Conservation (phyloP, 2,113 vertebrate species). For the Phoenicopterus ruber region DNA sequence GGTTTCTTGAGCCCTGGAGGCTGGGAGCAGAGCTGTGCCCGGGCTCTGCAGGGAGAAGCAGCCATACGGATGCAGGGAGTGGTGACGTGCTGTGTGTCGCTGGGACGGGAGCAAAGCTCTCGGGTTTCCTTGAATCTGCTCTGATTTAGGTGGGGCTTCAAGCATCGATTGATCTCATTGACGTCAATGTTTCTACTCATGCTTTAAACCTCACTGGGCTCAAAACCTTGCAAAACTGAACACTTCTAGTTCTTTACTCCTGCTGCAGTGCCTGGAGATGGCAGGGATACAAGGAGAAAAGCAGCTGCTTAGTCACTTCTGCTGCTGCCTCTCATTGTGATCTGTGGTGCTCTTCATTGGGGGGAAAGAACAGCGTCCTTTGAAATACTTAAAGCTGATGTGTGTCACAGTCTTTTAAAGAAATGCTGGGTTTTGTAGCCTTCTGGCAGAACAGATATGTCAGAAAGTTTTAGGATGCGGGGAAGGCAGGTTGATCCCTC, state of each 20-base stretch:
- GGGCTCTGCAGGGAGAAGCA: background rate
- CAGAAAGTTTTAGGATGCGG: background rate
- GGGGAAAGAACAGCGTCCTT: background rate
- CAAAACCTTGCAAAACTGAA: background rate
- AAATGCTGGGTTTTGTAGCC: background rate
- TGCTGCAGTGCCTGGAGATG: background rate
- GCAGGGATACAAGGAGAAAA: too few relatives aligned
- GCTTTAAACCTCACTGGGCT: background rate
- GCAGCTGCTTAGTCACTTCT: background rate
- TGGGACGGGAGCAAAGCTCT: background rate
- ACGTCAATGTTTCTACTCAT: background rate
- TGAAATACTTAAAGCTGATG: background rate
- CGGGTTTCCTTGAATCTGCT: background rate
- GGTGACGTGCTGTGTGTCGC: accelerated
- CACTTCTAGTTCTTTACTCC: background rate
- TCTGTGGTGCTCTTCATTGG: background rate
- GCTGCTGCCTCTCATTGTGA: background rate
- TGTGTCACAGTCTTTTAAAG: background rate
- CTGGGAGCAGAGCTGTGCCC: background rate
- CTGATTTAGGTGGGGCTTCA: background rate
- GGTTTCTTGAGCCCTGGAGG: background rate
- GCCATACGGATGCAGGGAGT: background rate
- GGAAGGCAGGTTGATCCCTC: background rate
- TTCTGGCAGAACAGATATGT: background rate
- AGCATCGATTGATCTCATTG: too few relatives aligned